phyloP scores from a whole-genome alignment of 2,888 invertebrate genomes.

The Malthinus seriepunctatus region DNA sequence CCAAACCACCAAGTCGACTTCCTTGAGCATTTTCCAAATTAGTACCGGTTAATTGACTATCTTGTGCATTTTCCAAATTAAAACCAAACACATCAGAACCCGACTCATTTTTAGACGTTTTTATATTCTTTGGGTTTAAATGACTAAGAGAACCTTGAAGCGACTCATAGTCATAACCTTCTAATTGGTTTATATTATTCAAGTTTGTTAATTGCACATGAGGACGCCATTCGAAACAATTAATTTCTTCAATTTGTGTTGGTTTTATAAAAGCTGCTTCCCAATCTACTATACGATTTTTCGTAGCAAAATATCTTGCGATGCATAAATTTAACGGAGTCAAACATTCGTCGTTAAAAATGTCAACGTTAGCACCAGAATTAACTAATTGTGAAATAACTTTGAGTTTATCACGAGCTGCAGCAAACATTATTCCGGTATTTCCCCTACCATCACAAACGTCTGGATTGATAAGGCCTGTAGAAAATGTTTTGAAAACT shows the following conservation, averaged over 20 bases:
- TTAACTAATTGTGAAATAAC: conserved; percentile 54
- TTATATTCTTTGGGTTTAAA: no score
- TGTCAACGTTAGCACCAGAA: conserved; percentile 58
- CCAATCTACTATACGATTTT: conserved; percentile 41
- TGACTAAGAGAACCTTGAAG: no score
- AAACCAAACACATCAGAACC: no score
- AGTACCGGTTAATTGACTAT: not conserved
- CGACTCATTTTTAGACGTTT: no score
- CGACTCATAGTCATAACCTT: not conserved
- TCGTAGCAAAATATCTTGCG: conserved; percentile 50
- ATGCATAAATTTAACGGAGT: conserved; percentile 57
- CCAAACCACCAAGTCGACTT: no score
- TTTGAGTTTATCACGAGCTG: conserved; percentile 54
- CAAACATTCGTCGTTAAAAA: conserved; percentile 60
- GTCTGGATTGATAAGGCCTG: conserved; percentile 55
- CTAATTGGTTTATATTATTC: not conserved
- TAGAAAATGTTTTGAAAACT: conserved; percentile 53
- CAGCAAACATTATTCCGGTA: conserved; percentile 60
- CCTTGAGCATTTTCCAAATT: no score
- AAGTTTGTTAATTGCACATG: conserved; percentile 35
- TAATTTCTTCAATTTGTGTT: conserved; percentile 72
- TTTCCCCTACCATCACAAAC: conserved; percentile 60
- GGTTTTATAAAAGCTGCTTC: conserved; percentile 57
- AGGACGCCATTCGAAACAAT: conserved; percentile 59
- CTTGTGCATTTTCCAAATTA: not conserved